Evolutionary conservation across 2,888 invertebrate genomes (phyloP), one percentile per base, ranked within the genome.

Genomic region (Spisula solida): DNA sequence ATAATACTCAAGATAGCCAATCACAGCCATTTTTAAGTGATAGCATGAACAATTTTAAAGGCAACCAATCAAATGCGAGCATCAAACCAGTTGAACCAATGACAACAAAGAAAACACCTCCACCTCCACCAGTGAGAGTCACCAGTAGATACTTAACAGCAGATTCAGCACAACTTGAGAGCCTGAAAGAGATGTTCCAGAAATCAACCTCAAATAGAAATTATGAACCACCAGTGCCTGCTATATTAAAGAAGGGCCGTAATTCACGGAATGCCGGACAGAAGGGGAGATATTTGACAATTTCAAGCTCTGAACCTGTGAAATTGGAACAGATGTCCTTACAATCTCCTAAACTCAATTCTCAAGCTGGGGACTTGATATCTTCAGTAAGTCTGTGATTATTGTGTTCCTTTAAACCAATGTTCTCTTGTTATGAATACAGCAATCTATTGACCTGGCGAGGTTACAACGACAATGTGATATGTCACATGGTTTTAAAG

Each of bases 221-320:
- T 83, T 91, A 89, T 84, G 89, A 86, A 41, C 55, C 48, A 18
- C 91, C 91, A 34, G 88, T 86, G 8, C 91, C 91, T 48, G 81
- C 88, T 29, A 91, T 91, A 80, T 82, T 91, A 82, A 89, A 88
- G 47, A 91, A 91, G 82, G 88, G 86, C 8, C 80, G 81, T 6
- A 88, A 88, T 81, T 79, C 82, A 31, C 56, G 91, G 80, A 70
- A 82, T 75, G 47, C 92, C 8, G 41, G 41, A 41, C 93, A 94
- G 47, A 93, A 93, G 86, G 97, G 98, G 84, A 98, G 99, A 96
- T 98, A 98, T 95, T 86, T 95, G 93, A 99, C 99, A 0, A 98
- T 99, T n/a, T 97, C 98, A 97, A 97, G 98, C 93, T 97, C 97
- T 91, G 95, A 96, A 89, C 97, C 97, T 14, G 89, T 94, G 55